Evolutionary conservation across 2,113 vertebrate genomes (phyloP).

Genomic region (Scomber scombrus): DNA sequence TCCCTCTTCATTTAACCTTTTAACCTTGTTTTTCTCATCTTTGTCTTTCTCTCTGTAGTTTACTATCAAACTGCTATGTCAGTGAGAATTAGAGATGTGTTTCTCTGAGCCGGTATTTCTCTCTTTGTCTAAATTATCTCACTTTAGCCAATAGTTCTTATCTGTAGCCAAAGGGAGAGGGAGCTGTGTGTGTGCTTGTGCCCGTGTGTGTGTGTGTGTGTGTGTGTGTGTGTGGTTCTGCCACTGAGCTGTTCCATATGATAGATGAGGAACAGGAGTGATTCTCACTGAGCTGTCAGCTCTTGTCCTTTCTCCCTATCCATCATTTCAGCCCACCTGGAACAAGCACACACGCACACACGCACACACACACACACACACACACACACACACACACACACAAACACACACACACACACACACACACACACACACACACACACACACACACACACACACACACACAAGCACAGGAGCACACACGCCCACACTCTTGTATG

Average conservation of each 20-base stretch:
- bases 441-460: constrained; percentile 19
- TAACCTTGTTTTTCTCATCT: neutral
- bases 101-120: constrained; percentile 6
- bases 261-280: constrained; percentile 72
- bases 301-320: constrained; percentile 52
- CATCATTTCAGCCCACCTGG: constrained; percentile 66
- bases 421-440: neutral
- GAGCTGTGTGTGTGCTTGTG: neutral
- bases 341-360: constrained; percentile 3
- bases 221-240: constrained; percentile 26
- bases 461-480: neutral
- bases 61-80: constrained; percentile 19
- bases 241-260: constrained; percentile 56
- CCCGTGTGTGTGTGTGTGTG: constrained; percentile 28
- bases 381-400: neutral
- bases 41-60: neutral
- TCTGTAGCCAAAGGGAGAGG: too few species aligned
- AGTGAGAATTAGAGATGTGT: neutral
- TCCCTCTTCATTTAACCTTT: constrained; percentile 1
- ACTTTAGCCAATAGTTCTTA: too few species aligned
- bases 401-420: constrained; percentile 7
- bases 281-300: constrained; percentile 67
- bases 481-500: constrained; percentile 14
- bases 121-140: neutral
- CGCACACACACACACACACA: constrained; percentile 7